A percentile compares a stretch with the other conserved stretches of the same genome.
Conservation (phyloP, 2,113 vertebrate genomes). For the Varanus komodoensis region DNA sequence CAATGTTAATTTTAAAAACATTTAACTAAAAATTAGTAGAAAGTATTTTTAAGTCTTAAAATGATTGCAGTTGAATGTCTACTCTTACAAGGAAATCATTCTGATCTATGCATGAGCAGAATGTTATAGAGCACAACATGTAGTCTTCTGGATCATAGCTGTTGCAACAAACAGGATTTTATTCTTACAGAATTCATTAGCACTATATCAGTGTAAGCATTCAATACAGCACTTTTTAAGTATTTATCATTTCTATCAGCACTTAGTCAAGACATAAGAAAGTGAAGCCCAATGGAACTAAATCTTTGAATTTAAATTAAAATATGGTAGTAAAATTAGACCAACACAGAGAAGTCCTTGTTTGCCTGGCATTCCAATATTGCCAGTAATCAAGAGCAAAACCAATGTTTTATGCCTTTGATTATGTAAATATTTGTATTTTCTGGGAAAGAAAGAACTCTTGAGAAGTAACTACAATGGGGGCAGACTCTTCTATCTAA, state of each 20-base stretch:
- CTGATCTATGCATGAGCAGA: not conserved
- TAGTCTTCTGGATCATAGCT: not conserved
- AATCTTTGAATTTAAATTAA: slow-evolving; percentile 58
- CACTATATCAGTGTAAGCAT: not conserved
- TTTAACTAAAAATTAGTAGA: not conserved
- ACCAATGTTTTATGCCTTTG: not conserved
- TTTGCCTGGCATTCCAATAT: slow-evolving; percentile 35
- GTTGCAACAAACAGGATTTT: not conserved
- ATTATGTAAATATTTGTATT: not conserved
- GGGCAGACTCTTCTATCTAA: slow-evolving; percentile 36
- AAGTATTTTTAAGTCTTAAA: not conserved
- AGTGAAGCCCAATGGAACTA: slow-evolving; percentile 52
- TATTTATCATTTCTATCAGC: slow-evolving; percentile 52
- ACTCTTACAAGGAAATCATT: not conserved
- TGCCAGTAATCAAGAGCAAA: slow-evolving; percentile 36
- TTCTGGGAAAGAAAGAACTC: not conserved
- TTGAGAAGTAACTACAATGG: not conserved
- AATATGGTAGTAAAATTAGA: slow-evolving; percentile 29
- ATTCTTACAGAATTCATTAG: not conserved
- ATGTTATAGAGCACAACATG: not conserved
- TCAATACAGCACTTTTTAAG: not conserved
- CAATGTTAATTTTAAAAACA: not conserved
- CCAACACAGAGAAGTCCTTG: slow-evolving; percentile 44
- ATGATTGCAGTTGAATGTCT: not conserved
- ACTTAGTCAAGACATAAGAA: slow-evolving; percentile 64